Evolutionary conservation across 2,113 vertebrate genomes (phyloP).

Genomic region (Saguinus imperator): DNA sequence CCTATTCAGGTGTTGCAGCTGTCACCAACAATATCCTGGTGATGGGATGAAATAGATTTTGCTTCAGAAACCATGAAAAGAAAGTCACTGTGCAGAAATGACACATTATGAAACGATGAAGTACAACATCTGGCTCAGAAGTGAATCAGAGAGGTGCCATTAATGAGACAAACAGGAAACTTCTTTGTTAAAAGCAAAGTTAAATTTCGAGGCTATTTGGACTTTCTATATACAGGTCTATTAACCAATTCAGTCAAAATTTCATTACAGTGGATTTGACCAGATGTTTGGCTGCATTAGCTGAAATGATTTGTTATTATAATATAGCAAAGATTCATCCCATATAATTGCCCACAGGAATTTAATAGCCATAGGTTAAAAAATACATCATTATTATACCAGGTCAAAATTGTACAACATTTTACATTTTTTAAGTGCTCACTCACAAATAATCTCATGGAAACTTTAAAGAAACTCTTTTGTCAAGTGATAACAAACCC

Average conservation of each 20-base stretch:
- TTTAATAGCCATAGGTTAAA: slow-evolving; percentile 16
- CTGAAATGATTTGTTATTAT: slow-evolving; percentile 41
- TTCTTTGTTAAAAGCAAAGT: slow-evolving; percentile 55
- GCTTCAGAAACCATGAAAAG: slow-evolving; percentile 71
- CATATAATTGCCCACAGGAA: background rate
- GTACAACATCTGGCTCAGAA: slow-evolving; percentile 71
- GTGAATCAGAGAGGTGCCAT: slow-evolving; percentile 70
- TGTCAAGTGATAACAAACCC: slow-evolving; percentile 23
- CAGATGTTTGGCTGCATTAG: slow-evolving; percentile 26
- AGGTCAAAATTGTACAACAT: background rate
- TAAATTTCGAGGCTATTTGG: slow-evolving; percentile 60
- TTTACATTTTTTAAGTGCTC: slow-evolving; percentile 23
- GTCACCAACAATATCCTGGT: slow-evolving; percentile 63
- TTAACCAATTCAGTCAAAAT: slow-evolving; percentile 52
- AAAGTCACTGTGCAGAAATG: slow-evolving; percentile 59
- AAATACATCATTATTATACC: background rate
- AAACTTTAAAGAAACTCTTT: slow-evolving; percentile 39
- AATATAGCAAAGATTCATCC: slow-evolving; percentile 22
- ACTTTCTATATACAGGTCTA: background rate
- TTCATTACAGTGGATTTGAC: slow-evolving; percentile 33
- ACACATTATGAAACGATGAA: slow-evolving; percentile 63
- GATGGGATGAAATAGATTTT: slow-evolving; percentile 69
- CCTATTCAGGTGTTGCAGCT: slow-evolving; percentile 74
- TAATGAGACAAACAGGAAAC: slow-evolving; percentile 69
- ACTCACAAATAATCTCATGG: slow-evolving; percentile 39